Percentiles rank a stretch among this genome's conserved stretches.
Conservation (phyloP, 2,113 vertebrate genomes). For the Bagarius yarrelli region DNA sequence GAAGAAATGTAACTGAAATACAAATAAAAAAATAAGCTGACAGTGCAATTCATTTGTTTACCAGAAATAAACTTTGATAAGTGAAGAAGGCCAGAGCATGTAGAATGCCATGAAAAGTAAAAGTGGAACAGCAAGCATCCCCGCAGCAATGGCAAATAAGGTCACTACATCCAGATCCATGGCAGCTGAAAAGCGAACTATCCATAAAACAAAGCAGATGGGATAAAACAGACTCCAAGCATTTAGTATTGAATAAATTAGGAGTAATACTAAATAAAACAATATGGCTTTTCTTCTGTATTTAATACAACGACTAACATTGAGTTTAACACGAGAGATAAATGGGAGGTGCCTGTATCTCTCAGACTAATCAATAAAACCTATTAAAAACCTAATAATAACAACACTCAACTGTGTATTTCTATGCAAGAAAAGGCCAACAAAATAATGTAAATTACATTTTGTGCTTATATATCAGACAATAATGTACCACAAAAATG, state of each 20-base stretch:
- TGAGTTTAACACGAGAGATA: slow-evolving; percentile 3
- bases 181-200: slow-evolving; percentile 38
- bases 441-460: not conserved
- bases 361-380: slow-evolving; percentile 25
- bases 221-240: not conserved
- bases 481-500: not conserved
- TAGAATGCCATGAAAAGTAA: slow-evolving; percentile 88
- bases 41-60: slow-evolving; percentile 62
- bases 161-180: slow-evolving; percentile 88
- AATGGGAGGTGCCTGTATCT: slow-evolving; percentile 27
- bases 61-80: slow-evolving; percentile 95
- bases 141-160: slow-evolving; percentile 84
- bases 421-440: not conserved
- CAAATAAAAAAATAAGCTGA: not conserved
- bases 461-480: not conserved
- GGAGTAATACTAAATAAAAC: slow-evolving; percentile 4
- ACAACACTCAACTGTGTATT: not conserved
- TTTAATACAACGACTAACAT: not conserved
- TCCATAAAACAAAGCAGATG: slow-evolving; percentile 8
- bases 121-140: slow-evolving; percentile 88
- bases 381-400: not conserved
- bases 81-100: slow-evolving; percentile 87
- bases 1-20: not conserved
- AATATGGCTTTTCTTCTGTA: not conserved
- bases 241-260: not conserved